Percentiles rank a stretch among this genome's conserved stretches.
phyloP scores from a whole-genome alignment of 2,888 invertebrate species.

The Alentia gelatinosa region DNA sequence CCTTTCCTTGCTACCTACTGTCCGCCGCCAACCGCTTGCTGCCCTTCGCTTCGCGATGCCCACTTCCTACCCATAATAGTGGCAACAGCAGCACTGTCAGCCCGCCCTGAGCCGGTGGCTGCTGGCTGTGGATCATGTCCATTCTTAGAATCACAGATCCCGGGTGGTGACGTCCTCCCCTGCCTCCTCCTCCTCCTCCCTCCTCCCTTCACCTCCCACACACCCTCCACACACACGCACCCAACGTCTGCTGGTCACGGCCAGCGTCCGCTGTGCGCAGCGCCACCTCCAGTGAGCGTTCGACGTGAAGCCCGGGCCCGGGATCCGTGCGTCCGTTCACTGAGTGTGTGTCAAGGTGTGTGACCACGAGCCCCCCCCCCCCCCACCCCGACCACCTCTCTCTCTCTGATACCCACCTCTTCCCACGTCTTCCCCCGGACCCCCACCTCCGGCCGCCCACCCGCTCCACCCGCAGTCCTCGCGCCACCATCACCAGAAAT shows the following conservation, averaged over 20 bases:
- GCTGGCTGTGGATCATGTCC: not conserved
- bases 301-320: not conserved
- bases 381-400: not conserved
- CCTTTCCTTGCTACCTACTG: too few relatives aligned
- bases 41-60: too few relatives aligned
- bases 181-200: not conserved
- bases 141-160: conserved; percentile 34
- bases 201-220: not conserved
- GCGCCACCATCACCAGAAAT: not conserved
- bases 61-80: too few relatives aligned
- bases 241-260: not conserved
- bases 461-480: not conserved
- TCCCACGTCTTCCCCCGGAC: not conserved
- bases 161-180: conserved; percentile 1
- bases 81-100: too few relatives aligned
- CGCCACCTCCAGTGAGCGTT: not conserved
- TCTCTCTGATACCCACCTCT: not conserved
- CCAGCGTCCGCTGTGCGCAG: not conserved
- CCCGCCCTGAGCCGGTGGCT: not conserved
- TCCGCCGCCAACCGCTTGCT: too few relatives aligned
- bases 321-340: not conserved
- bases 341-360: not conserved
- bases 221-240: not conserved
- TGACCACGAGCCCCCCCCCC: not conserved
- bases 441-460: not conserved